These are phyloP conservation scores for Leptinotarsa lineolata DNA, from an alignment of 1,140 invertebrate genomes.

Conservation along the genomic window DNA sequence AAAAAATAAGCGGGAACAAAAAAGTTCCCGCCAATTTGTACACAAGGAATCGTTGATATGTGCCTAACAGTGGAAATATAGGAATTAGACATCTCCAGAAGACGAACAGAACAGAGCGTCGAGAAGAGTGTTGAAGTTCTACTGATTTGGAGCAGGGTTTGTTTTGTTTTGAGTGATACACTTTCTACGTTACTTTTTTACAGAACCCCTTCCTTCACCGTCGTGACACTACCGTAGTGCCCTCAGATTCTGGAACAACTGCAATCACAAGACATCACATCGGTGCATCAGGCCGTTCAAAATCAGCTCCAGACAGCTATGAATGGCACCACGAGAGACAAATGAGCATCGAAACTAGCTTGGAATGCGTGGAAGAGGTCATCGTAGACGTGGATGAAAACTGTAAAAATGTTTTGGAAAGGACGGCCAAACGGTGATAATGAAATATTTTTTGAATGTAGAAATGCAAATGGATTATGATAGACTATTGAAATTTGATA, in stretches of 20 bases:
- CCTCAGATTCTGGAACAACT: constrained; percentile 30
- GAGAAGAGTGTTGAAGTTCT: too few relatives aligned
- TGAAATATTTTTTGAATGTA: not conserved
- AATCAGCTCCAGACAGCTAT: constrained; percentile 77
- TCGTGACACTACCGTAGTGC: constrained; percentile 44
- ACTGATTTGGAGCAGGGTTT: too few relatives aligned
- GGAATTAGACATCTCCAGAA: too few relatives aligned
- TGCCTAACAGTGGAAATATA: too few relatives aligned
- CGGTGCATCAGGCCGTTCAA: constrained; percentile 65
- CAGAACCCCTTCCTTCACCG: constrained; percentile 53
- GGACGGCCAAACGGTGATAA: not conserved
- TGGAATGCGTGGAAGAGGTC: constrained; percentile 50
- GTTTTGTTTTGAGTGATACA: not conserved
- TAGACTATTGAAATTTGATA: not conserved
- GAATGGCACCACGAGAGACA: constrained; percentile 58
- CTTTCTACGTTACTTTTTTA: constrained; percentile 23
- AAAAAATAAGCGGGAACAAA: too few relatives aligned
- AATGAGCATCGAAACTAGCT: constrained; percentile 42
- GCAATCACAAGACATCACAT: constrained; percentile 42
- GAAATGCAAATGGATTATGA: not conserved
- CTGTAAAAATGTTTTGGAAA: not conserved
- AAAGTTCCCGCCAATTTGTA: too few relatives aligned
- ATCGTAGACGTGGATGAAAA: constrained; percentile 1
- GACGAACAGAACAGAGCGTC: too few relatives aligned
- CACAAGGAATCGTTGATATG: too few relatives aligned